Evolutionary conservation across 2,888 invertebrate species (phyloP), one percentile per base, ranked within the genome.

Genomic region (Epinotia brunnichana): DNA sequence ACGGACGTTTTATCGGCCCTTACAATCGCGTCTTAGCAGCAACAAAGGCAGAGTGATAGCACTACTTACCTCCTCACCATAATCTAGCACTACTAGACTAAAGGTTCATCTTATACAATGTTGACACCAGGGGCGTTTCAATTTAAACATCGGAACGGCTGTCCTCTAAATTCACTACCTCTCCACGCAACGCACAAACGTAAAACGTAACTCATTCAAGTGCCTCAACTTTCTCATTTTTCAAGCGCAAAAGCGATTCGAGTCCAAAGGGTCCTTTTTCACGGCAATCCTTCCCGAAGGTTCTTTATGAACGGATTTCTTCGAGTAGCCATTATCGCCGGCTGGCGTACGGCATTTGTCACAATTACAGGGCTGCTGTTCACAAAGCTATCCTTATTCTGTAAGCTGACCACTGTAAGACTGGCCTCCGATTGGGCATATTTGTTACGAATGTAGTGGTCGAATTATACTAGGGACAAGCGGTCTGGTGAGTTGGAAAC

Each of bases 271-370:
- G 79, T 77, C 81, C 75, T 75, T 77, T 78, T 82, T 81, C 79
- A 79, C 76, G 71, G 78, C 81, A 82, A 81, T 80, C 82, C 76
- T 80, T 76, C 78, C 78, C 79, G 83, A 85, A 83, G 84, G 86
- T 83, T 84, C 84, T 86, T 84, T 87, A 87, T 84, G 83, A 85
- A 84, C 79, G 85, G 80, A 75, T 81, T 81, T 80, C 80, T 81
- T 83, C 82, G 83, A 88, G 88, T 85, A 83, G 82, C 90, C 90
- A 89, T 91, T 91, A 90, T 85, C 84, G 78, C 91, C 87, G 90
- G 80, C 89, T 89, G 91, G 81, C 83, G 85, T 85, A 79, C 86
- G 87, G 87, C 84, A 90, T 91, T 90, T 90, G 90, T 91, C 89
- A 91, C 90, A 90, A 91, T 91, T 90, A 90, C 85, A 83, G 85